Base-by-base conservation (phyloP, 1,140 invertebrate genomes). In the Helicoverpa armigera region DNA sequence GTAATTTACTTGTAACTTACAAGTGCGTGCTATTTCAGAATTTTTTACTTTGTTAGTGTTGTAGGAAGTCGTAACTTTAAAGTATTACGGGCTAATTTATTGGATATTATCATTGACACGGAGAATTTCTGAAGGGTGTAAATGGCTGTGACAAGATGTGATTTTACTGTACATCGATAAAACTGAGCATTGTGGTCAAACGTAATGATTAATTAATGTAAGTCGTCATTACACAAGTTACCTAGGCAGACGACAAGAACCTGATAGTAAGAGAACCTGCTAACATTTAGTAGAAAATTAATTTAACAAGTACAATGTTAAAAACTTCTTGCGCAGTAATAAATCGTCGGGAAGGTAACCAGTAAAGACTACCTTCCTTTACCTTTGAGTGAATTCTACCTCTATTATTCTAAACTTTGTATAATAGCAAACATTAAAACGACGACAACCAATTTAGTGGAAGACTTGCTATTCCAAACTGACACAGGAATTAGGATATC, bases 401-500 rank as follows among this genome's bases (percentile, higher is more conserved):
- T 43, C 35, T 43, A 9, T 5, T 43, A 43, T 43, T 43, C 35
- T 9, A 43, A 43, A 43, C 35, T 43, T 23, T 23, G 0, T 23
- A 23, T 43, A 43, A 43, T 43, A 7, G 35, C 35, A 43, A 43
- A 43, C 5, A 43, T 43, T 43, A 5, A 43, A 43, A 43, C 35
- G 5, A 43, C 29, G 35, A 53, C n/a, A 13, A 31, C 2, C 50
- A 54, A 79, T 18, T n/a, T 14, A 69, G 58, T 69, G 51, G 50
- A 29, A 58, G 53, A 48, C 9, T 58, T 60, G 65, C 76, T 58
- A 53, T 79, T 69, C 35, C 18, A 74, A 80, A 78, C 70, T 61
- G 83, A 79, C 82, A 75, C 69, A 83, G 82, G 83, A 83, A 85
- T 83, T 83, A 86, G 89, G 87, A 90, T 85, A 86, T 90, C 87